Evolutionary conservation across 2,888 invertebrate species (phyloP).

Genomic region (Agrotis exclamationis): DNA sequence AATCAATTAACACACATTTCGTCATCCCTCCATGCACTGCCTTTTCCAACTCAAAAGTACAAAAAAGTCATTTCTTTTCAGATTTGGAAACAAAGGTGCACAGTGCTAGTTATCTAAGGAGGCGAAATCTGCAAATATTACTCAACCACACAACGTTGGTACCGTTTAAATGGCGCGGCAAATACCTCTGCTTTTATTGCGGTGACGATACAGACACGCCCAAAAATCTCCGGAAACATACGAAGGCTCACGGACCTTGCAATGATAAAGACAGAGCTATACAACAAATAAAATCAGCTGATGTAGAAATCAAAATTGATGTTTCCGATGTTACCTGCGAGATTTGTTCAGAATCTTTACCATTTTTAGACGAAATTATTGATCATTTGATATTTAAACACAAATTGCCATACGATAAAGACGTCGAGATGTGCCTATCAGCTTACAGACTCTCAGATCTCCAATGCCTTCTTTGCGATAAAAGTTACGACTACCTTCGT

Average conservation of each 20-base stretch:
- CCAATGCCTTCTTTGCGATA: constrained; percentile 78
- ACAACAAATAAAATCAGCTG: constrained; percentile 75
- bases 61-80: constrained; percentile 83
- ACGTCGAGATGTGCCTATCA: constrained; percentile 72
- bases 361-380: constrained; percentile 57
- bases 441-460: constrained; percentile 78
- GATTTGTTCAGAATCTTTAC: constrained; percentile 71
- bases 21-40: constrained; percentile 40
- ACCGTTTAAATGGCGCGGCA: constrained; percentile 85
- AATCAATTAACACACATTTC: neutral
- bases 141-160: constrained; percentile 85
- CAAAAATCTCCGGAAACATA: constrained; percentile 76
- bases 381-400: constrained; percentile 78
- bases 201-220: constrained; percentile 75
- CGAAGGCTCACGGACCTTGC: constrained; percentile 77
- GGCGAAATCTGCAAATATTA: constrained; percentile 78
- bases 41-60: constrained; percentile 76
- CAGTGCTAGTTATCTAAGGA: constrained; percentile 68
- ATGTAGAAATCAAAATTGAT: constrained; percentile 83
- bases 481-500: constrained; percentile 72
- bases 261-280: constrained; percentile 76
- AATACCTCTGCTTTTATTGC: constrained; percentile 85
- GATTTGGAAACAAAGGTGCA: constrained; percentile 76
- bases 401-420: constrained; percentile 72
- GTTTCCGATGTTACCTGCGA: constrained; percentile 80